Evolutionary conservation across 2,888 invertebrate genomes (phyloP), one percentile per base, ranked within the genome.

Genomic region (Bembecia ichneumoniformis): DNA sequence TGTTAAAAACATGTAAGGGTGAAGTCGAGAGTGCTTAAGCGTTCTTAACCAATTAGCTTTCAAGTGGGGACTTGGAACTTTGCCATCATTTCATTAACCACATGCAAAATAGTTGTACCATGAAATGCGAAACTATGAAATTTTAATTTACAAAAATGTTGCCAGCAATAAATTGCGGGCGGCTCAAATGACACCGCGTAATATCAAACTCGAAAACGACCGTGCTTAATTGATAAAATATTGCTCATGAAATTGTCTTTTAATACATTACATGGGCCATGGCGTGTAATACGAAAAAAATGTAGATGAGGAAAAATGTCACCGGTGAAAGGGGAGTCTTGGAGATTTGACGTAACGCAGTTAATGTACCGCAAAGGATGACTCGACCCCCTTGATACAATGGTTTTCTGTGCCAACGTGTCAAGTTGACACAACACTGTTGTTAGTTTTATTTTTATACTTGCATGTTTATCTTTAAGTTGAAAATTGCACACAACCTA

Each of bases 141-240:
- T 72, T 79, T 74, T 68, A 63, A 71, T 72, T 67, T 71, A 67
- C 69, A 63, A 74, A 75, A 76, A 71, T 65, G 66, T 64, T n/a
- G 13, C 40, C 14, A 40, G 40, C 14, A 40, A 40, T 40, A 40
- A 40, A 40, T 40, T 40, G 40, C 40, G 71, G 74, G 67, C 71
- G 66, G 67, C 64, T 72, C 66, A 71, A 77, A 79, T 74, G 74
- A 67, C 68, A 40, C 40, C 13, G 13, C 40, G 13, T 40, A 40
- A 13, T 40, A 40, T n/a, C 40, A 59, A 75, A 78, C 78, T 77
- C 68, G 72, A 77, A 81, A 73, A 76, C 72, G 61, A 77, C 76
- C 80, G 74, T 78, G 66, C 63, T 69, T 75, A 83, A 83, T 82
- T 79, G 73, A 79, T 82, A 79, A 86, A 81, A 78, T 83, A 86